phyloP scores from a whole-genome alignment of 2,888 invertebrate species.

The Drosophila ezoana region DNA sequence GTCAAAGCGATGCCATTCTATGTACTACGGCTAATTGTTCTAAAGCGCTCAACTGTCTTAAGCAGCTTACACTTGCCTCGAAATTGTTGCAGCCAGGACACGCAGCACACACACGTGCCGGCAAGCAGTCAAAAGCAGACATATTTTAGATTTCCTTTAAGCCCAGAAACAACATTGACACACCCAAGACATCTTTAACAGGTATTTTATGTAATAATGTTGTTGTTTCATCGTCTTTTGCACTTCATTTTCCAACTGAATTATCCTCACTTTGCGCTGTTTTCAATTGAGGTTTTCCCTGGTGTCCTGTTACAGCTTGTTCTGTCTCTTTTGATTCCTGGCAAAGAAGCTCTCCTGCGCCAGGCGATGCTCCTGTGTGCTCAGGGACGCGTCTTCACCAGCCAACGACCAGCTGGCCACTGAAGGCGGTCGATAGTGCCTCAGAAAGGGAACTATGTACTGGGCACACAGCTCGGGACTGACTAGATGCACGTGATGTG shows the following conservation, averaged over 20 bases:
- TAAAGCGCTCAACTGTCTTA: conserved; percentile 65
- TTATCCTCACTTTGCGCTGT: conserved; percentile 6
- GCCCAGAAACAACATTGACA: conserved; percentile 5
- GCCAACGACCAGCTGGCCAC: conserved; percentile 45
- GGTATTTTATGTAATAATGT: conserved; percentile 14
- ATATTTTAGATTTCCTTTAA: background rate
- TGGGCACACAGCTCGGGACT: conserved; percentile 87
- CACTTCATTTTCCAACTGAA: background rate
- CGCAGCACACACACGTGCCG: background rate
- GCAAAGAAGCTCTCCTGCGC: conserved; percentile 25
- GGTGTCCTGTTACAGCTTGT: conserved; percentile 14
- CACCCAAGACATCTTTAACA: conserved; percentile 5
- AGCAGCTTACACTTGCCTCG: conserved; percentile 60
- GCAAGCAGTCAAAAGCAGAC: background rate
- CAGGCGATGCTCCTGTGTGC: conserved; percentile 15
- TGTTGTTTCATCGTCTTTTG: background rate
- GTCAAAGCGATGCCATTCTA: conserved; percentile 35
- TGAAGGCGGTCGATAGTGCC: conserved; percentile 45
- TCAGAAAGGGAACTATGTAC: conserved; percentile 66
- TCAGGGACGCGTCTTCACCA: conserved; percentile 6
- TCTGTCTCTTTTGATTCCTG: conserved; percentile 12
- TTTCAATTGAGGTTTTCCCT: conserved; percentile 3
- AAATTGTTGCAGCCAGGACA: conserved; percentile 24
- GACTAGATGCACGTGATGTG: conserved; percentile 90
- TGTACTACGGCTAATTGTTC: conserved; percentile 62